These are phyloP conservation scores for Parotia lawesii DNA, from an alignment of 2,113 vertebrate genomes.

Conservation along the genomic window DNA sequence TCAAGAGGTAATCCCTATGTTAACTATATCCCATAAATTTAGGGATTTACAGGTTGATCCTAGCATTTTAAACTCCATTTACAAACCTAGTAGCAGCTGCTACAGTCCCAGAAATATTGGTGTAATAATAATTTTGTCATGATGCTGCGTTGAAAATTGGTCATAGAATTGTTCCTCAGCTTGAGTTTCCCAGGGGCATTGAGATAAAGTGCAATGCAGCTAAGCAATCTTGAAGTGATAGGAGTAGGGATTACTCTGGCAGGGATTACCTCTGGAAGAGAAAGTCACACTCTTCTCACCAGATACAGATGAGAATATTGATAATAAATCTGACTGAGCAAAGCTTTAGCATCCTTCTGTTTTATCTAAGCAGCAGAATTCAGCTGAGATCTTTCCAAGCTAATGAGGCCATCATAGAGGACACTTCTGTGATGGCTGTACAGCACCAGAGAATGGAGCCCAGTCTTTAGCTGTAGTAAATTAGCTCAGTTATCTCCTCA, in stretches of 20 bases:
- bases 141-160: background rate
- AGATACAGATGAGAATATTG: constrained; percentile 2
- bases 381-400: background rate
- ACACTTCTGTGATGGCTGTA: background rate
- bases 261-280: constrained; percentile 8
- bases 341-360: constrained; percentile 2
- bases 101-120: background rate
- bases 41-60: constrained; percentile 20
- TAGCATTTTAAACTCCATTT: constrained; percentile 29
- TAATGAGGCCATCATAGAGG: background rate
- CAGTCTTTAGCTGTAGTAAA: background rate
- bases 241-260: constrained; percentile 24
- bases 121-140: constrained; percentile 27
- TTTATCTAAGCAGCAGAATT: background rate
- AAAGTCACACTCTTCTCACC: background rate
- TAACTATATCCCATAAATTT: constrained; percentile 18
- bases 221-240: constrained; percentile 18
- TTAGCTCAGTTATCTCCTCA: background rate
- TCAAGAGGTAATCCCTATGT: background rate
- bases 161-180: background rate
- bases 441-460: background rate
- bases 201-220: constrained; percentile 1
- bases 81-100: constrained; percentile 1
- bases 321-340: constrained; percentile 39
- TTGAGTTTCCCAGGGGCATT: background rate